phyloP scores from a whole-genome alignment of 2,797 vertebrate genomes.

The Thripadectes ignobilis region DNA sequence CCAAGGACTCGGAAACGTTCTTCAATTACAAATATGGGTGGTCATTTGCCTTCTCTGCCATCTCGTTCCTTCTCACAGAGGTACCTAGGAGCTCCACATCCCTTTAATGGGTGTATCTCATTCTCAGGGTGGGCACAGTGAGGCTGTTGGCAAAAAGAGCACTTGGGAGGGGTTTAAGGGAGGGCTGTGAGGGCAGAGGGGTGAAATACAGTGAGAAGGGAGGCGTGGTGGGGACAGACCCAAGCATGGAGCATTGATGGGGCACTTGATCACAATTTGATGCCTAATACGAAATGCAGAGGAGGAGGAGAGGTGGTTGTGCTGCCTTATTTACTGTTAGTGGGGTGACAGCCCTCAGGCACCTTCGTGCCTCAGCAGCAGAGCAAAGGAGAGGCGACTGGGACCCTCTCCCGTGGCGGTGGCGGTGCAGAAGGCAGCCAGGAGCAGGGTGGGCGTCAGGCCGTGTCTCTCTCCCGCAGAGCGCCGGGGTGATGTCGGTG shows the following conservation, averaged over 20 bases:
- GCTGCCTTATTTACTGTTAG: rapidly evolving
- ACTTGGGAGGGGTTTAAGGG: not conserved
- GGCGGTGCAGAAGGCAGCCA: not conserved
- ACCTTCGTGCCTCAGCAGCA: not conserved
- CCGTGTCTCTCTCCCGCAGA: conserved; percentile 68
- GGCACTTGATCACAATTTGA: rapidly evolving
- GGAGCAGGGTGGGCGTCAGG: not conserved
- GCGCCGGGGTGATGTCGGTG: conserved; percentile 90
- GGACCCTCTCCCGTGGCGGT: rapidly evolving
- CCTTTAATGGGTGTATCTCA: rapidly evolving
- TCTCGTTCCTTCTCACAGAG: conserved; percentile 93
- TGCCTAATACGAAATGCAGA: rapidly evolving
- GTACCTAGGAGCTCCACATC: conserved; percentile 56
- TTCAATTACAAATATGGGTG: conserved; percentile 93
- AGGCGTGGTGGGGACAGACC: rapidly evolving
- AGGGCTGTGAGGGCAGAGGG: not conserved
- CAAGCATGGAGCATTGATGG: not conserved
- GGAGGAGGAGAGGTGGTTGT: not conserved
- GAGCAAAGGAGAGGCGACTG: rapidly evolving
- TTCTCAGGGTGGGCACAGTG: not conserved
- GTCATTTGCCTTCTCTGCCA: conserved; percentile 92
- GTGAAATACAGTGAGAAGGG: rapidly evolving
- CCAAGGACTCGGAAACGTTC: conserved; percentile 87
- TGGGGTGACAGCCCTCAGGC: rapidly evolving
- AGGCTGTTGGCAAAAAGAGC: not conserved